phyloP scores from a whole-genome alignment of 2,797 vertebrate species.

The Pseudochirops corinnae region DNA sequence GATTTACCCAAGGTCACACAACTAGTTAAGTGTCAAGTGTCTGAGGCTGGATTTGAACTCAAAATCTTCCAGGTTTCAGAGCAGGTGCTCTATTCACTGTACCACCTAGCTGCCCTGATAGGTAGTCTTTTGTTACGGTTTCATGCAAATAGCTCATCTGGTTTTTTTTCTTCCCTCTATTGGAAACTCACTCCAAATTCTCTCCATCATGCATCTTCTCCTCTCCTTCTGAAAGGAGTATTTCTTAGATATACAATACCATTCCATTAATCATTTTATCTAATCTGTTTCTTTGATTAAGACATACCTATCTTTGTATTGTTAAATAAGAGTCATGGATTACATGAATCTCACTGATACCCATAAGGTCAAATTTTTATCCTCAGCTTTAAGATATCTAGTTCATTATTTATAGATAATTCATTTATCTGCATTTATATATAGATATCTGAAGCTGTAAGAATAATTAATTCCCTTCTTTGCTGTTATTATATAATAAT shows the following conservation, averaged over 20 bases:
- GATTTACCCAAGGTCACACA: no score
- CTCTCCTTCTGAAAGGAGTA: not conserved
- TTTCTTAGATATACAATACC: not conserved
- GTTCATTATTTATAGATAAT: not conserved
- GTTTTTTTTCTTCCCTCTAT: not conserved
- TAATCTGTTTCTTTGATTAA: not conserved
- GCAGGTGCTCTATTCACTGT: no score
- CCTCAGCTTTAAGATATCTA: not conserved
- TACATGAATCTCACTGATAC: not conserved
- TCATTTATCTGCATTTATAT: not conserved
- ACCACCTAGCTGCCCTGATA: not conserved
- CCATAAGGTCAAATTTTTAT: not conserved
- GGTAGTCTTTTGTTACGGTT: not conserved
- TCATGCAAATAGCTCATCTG: not conserved
- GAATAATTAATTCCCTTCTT: not conserved
- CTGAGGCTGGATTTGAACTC: no score
- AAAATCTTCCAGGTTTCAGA: no score
- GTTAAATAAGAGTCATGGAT: not conserved
- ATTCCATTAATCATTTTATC: not conserved
- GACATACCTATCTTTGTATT: no score
- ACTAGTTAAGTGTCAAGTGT: no score
- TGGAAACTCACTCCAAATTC: not conserved
- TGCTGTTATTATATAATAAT: not conserved
- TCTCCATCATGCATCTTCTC: not conserved
- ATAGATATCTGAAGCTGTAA: not conserved